Evolutionary conservation across 2,888 invertebrate species (phyloP), one percentile per base, ranked within the genome.

Genomic region (Hedychridium roseum): DNA sequence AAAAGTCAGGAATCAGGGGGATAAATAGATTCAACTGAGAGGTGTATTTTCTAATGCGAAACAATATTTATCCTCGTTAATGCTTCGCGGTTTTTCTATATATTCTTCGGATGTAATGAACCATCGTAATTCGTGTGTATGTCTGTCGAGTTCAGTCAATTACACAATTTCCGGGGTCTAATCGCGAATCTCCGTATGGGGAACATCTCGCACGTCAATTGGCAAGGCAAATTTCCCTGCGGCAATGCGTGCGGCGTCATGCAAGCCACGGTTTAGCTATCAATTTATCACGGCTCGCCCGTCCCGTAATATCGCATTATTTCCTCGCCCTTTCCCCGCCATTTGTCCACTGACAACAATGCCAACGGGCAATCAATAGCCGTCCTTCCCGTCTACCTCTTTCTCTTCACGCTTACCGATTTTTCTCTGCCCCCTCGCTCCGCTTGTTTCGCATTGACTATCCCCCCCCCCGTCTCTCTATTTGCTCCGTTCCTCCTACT

Each of bases 361-460:
- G 57, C 65, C 57, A 55, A 57, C 58, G 51, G 57, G 58, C 61
- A 71, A 70, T 70, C 69, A 63, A 68, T 68, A 66, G 57, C 60
- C 54, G 32, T 35, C 34, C n/a, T 43, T 31, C 43, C 40, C 34
- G 34, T 36, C 50, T 43, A 32, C 44, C 43, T 43, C 41, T 43
- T 20, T 21, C 40, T 44, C 40, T 38, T 41, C 43, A 44, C 41
- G 37, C 36, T 15, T 14, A 3, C 27, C 35, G n/a, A n/a, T n/a
- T n/a, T n/a, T n/a, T n/a, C n/a, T n/a, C n/a, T n/a, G n/a, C n/a
- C n/a, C n/a, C n/a, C n/a, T n/a, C n/a, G n/a, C n/a, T n/a, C n/a
- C n/a, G n/a, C n/a, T n/a, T n/a, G n/a, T n/a, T 35, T 17, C 18
- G 18, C 35, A 17, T 46, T 49, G 34, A 40, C 36, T 43, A 26